These are phyloP conservation scores for Cladorhizidae sp. DNA, from an alignment of 37 sponge, comb jelly and placozoan species.

Conservation along the genomic window DNA sequence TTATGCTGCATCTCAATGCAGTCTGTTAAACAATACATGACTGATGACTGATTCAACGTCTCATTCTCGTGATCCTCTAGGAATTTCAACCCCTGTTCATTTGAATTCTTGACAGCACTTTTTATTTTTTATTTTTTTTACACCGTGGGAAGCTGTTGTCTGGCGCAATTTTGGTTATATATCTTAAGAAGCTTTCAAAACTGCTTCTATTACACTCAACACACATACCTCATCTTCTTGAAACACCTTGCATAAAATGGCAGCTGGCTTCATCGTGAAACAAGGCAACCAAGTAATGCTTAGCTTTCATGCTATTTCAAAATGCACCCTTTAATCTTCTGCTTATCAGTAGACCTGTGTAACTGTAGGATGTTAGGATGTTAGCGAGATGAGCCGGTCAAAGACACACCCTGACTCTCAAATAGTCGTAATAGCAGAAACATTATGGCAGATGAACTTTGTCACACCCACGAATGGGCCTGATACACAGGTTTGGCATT, in stretches of 20 bases:
- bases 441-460: constrained; percentile 64
- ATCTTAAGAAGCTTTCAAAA: constrained; percentile 54
- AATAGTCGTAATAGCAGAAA: constrained; percentile 33
- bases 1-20: no score
- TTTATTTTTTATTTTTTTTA: no score
- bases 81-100: no score
- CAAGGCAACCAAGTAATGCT: constrained; percentile 50
- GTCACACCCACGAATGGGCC: constrained; percentile 56
- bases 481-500: constrained; percentile 35
- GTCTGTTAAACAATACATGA: no score
- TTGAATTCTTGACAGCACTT: no score
- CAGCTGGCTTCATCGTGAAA: constrained; percentile 55
- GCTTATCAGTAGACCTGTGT: constrained; percentile 33
- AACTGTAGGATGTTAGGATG: constrained; percentile 13
- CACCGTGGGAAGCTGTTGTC: no score
- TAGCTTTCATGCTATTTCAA: constrained; percentile 45
- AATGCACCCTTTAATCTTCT: constrained; percentile 60
- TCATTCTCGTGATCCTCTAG: no score
- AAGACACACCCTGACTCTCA: constrained; percentile 49
- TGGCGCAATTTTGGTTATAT: background rate
- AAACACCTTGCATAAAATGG: constrained; percentile 51
- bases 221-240: constrained; percentile 66
- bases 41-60: no score
- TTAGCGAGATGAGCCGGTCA: constrained; percentile 39
- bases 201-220: constrained; percentile 60